phyloP scores from a whole-genome alignment of 2,113 vertebrate genomes.

The Hippopotamus amphibius region DNA sequence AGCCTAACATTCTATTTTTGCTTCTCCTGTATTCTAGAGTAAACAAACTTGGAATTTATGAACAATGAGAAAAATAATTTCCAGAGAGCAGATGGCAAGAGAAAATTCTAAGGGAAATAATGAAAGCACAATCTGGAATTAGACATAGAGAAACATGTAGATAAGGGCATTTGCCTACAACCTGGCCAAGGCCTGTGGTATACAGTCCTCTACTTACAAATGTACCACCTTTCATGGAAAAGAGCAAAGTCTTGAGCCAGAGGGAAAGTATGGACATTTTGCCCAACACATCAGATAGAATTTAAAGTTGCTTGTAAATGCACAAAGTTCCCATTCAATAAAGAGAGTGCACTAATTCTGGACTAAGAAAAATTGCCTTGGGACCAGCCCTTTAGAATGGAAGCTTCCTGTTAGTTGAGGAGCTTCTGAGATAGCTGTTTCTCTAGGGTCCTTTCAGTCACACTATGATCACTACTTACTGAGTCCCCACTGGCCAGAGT shows the following conservation, averaged over 20 bases:
- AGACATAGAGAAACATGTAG: conserved; percentile 28
- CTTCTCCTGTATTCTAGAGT: conserved; percentile 89
- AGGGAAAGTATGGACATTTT: neutral
- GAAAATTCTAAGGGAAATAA: conserved; percentile 72
- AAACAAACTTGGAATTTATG: conserved; percentile 89
- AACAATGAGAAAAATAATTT: conserved; percentile 90
- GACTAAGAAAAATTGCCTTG: neutral
- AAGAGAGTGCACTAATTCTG: conserved; percentile 21
- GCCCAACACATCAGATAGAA: neutral
- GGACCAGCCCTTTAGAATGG: neutral
- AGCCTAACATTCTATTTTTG: conserved; percentile 82
- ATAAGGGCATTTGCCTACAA: conserved; percentile 56
- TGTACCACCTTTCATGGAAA: neutral
- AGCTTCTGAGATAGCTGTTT: neutral
- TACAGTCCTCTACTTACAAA: neutral
- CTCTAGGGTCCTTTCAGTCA: no score
- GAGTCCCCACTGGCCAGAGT: neutral
- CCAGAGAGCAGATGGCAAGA: conserved; percentile 82
- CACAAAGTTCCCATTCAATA: neutral
- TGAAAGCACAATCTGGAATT: conserved; percentile 55
- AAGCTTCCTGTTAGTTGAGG: neutral
- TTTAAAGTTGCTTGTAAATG: neutral
- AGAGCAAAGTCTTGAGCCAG: neutral
- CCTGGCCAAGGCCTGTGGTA: neutral
- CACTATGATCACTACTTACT: neutral